A percentile compares a stretch with the other conserved stretches of the same genome.
These are phyloP conservation scores for Neotragus moschatus DNA, from an alignment of 2,113 vertebrate species.

Conservation along the genomic window DNA sequence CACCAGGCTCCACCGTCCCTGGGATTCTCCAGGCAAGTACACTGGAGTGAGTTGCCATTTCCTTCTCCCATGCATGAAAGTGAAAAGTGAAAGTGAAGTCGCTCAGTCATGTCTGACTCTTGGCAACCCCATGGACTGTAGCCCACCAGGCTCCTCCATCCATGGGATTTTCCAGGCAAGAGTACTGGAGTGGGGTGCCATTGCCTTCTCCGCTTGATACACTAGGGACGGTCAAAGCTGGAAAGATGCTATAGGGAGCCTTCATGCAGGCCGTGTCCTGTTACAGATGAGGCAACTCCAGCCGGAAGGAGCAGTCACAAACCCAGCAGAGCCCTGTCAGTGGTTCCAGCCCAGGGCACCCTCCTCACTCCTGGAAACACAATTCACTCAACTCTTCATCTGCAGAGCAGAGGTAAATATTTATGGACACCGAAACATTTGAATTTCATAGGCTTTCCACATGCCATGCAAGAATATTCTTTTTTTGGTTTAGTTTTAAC, in stretches of 20 bases:
- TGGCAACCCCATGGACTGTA: too few relatives aligned
- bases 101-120: too few relatives aligned
- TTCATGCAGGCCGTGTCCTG: neutral
- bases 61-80: too few relatives aligned
- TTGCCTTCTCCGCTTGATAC: too few relatives aligned
- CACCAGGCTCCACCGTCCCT: too few relatives aligned
- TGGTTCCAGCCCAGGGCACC: neutral
- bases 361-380: neutral
- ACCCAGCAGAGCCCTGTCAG: neutral
- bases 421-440: neutral
- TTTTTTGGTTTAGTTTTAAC: neutral
- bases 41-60: too few relatives aligned
- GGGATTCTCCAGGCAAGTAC: too few relatives aligned
- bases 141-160: too few relatives aligned
- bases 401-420: neutral
- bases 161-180: too few relatives aligned
- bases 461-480: neutral
- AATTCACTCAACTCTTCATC: neutral
- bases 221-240: neutral
- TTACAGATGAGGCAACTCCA: neutral
- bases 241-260: neutral
- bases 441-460: constrained; percentile 2
- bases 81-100: too few relatives aligned
- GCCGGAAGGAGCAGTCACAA: neutral
- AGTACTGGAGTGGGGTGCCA: too few relatives aligned